Evolutionary conservation across 2,113 vertebrate species (phyloP).

Genomic region (Lasiurus borealis): DNA sequence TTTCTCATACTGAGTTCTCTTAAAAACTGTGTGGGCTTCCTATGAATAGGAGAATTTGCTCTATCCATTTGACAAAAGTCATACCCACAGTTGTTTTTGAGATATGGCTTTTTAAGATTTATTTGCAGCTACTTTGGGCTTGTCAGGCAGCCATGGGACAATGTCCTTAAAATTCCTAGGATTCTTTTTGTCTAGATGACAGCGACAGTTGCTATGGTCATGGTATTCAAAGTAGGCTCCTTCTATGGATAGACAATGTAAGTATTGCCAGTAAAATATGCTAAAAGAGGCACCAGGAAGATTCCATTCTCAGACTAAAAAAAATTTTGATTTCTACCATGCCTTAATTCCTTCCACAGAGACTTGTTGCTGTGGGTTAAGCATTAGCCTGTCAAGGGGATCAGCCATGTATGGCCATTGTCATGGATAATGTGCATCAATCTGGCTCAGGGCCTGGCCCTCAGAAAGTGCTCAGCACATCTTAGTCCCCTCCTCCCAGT

Average conservation of each 20-base stretch:
- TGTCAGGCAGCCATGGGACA: neutral
- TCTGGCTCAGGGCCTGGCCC: neutral
- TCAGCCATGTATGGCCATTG: neutral
- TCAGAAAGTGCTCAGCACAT: neutral
- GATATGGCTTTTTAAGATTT: neutral
- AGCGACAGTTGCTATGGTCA: neutral
- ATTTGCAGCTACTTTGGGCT: neutral
- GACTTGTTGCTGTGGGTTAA: neutral
- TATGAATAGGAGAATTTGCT: neutral
- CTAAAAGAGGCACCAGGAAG: slow-evolving; percentile 20
- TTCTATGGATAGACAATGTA: neutral
- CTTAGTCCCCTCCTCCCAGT: neutral
- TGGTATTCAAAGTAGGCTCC: neutral
- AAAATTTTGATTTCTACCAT: neutral
- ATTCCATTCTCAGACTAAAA: slow-evolving; percentile 1
- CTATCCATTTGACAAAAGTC: neutral
- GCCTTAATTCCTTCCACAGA: neutral
- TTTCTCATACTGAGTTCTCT: neutral
- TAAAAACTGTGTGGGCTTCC: neutral
- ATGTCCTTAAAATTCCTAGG: neutral
- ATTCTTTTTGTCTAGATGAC: neutral
- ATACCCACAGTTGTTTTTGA: neutral
- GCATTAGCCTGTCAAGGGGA: neutral
- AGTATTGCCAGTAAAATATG: neutral
- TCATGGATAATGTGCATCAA: neutral